Percentiles rank a stretch among this genome's conserved stretches.
Evolutionary conservation across 2,888 invertebrate species (phyloP).

Genomic region (Terebella lapidaria): DNA sequence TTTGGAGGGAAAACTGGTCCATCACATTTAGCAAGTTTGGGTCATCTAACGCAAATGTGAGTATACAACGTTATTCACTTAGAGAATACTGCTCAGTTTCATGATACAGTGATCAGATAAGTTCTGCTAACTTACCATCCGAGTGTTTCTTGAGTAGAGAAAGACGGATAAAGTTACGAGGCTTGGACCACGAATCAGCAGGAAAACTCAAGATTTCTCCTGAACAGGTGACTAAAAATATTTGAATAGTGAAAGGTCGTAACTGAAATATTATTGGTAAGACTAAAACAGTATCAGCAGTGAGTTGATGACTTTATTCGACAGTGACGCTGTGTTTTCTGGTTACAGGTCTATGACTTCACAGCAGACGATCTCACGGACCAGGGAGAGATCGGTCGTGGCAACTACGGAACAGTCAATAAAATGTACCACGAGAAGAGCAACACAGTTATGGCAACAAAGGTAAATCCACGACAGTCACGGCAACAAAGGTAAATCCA

Average conservation of each 20-base stretch:
- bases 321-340: not conserved
- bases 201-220: not conserved
- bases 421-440: slow-evolving; percentile 92
- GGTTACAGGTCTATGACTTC: slow-evolving; percentile 61
- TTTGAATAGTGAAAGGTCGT: too few relatives aligned
- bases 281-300: too few relatives aligned
- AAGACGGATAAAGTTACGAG: not conserved
- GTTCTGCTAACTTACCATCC: too few relatives aligned
- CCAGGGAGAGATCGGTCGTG: slow-evolving; percentile 86
- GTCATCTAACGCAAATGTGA: not conserved
- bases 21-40: not conserved
- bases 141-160: too few relatives aligned
- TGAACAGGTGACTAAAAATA: too few relatives aligned
- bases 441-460: slow-evolving; percentile 94
- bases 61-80: not conserved
- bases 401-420: slow-evolving; percentile 94
- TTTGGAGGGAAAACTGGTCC: not conserved
- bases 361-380: slow-evolving; percentile 90
- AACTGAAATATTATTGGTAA: too few relatives aligned
- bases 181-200: not conserved
- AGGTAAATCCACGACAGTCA: slow-evolving; percentile 60
- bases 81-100: too few relatives aligned
- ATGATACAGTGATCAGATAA: not conserved
- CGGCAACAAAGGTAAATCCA: too few relatives aligned
- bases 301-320: too few relatives aligned